Evolutionary conservation across 2,888 invertebrate genomes (phyloP).

Genomic region (Ichneumon xanthorius): DNA sequence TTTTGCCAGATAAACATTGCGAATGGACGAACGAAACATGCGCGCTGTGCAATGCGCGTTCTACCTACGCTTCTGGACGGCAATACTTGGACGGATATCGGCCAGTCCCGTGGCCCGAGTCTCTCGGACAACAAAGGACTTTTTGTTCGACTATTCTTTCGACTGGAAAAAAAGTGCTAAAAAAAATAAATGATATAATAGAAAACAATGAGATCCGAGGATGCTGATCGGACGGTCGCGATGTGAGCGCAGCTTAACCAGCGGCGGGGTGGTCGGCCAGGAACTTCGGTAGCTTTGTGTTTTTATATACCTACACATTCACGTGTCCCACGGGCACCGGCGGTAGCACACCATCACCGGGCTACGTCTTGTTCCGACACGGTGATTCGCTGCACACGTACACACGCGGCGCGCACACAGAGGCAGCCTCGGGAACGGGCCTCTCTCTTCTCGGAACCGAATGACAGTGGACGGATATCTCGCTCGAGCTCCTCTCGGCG

Average conservation of each 20-base stretch:
- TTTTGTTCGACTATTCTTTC: not conserved
- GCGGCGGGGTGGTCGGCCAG: conserved; percentile 42
- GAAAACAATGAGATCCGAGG: not conserved
- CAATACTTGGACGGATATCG: not conserved
- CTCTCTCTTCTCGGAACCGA: conserved; percentile 75
- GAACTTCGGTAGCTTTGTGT: conserved; percentile 32
- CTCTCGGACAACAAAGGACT: not conserved
- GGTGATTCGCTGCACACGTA: conserved; percentile 44
- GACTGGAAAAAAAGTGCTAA: not conserved
- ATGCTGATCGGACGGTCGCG: not conserved
- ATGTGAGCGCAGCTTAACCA: conserved; percentile 63
- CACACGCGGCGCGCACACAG: conserved; percentile 66
- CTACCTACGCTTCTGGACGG: not conserved
- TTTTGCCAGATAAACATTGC: not conserved
- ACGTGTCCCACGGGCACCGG: conserved; percentile 70
- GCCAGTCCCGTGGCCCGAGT: not conserved
- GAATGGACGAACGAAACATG: not conserved
- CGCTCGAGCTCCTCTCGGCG: conserved; percentile 34
- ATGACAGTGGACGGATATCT: conserved; percentile 73
- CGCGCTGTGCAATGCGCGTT: not conserved
- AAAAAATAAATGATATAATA: conserved; percentile 15
- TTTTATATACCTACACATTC: conserved; percentile 73
- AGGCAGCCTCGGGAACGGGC: conserved; percentile 38
- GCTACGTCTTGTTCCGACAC: conserved; percentile 36
- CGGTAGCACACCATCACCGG: conserved; percentile 66